These are phyloP conservation scores for Vimba vimba DNA, from an alignment of 2,113 vertebrate genomes.

Conservation along the genomic window DNA sequence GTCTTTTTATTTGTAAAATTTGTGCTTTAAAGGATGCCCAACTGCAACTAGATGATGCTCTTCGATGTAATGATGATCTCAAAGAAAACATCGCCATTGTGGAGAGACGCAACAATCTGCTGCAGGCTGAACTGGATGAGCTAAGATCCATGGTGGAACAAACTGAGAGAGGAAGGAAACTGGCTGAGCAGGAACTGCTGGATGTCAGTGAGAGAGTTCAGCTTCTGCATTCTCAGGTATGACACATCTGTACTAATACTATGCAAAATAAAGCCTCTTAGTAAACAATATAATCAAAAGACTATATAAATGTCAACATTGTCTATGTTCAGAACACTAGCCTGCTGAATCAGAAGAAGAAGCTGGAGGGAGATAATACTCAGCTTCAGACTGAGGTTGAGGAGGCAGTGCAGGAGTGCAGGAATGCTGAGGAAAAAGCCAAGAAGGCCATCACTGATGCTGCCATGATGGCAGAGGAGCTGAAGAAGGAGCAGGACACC, in stretches of 20 bases:
- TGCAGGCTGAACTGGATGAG: conserved; percentile 79
- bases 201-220: conserved; percentile 79
- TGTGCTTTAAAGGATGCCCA: conserved; percentile 68
- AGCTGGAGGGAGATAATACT: conserved; percentile 72
- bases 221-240: conserved; percentile 77
- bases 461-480: conserved; percentile 88
- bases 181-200: conserved; percentile 58
- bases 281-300: background rate
- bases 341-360: conserved; percentile 70
- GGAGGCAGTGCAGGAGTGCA: conserved; percentile 57
- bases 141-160: conserved; percentile 74
- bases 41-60: conserved; percentile 71
- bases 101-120: conserved; percentile 73
- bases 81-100: conserved; percentile 79
- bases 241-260: background rate
- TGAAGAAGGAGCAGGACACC: conserved; percentile 90
- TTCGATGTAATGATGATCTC: conserved; percentile 72
- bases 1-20: background rate
- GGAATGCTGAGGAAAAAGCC: conserved; percentile 62
- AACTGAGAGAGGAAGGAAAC: conserved; percentile 74
- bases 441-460: conserved; percentile 84
- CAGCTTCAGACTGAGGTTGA: conserved; percentile 61
- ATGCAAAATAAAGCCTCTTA: background rate
- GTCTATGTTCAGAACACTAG: conserved; percentile 51
- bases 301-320: background rate